Conservation (phyloP, 1,140 invertebrate species). For the Sycophaga agraensis region DNA sequence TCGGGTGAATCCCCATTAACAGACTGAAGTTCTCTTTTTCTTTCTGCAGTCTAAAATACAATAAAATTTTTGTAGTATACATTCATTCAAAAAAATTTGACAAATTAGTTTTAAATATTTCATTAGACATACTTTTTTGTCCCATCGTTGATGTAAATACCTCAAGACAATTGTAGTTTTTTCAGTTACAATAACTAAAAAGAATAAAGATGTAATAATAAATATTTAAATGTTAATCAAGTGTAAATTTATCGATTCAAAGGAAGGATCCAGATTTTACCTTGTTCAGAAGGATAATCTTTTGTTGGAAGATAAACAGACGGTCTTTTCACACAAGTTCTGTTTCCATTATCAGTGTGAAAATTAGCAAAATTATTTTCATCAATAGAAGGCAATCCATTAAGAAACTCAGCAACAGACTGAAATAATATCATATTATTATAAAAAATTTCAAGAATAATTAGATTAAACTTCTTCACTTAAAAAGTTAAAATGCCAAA, state of each 20-base stretch:
- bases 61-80: neutral
- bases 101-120: neutral
- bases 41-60: conserved; percentile 44
- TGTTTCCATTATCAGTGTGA: conserved; percentile 81
- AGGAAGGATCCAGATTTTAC: conserved; percentile 54
- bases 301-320: conserved; percentile 88
- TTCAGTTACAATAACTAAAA: conserved; percentile 90
- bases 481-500: no score
- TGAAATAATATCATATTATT: no score
- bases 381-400: conserved; percentile 86
- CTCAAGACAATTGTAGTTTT: conserved; percentile 90
- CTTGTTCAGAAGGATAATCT: conserved; percentile 86
- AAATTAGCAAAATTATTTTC: conserved; percentile 88
- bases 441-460: no score
- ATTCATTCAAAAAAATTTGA: neutral
- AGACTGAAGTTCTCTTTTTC: conserved; percentile 51
- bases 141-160: conserved; percentile 92
- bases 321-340: conserved; percentile 81
- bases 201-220: no score
- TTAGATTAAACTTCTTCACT: no score
- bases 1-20: conserved; percentile 49
- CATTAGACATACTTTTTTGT: conserved; percentile 72
- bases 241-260: neutral
- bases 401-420: conserved; percentile 85
- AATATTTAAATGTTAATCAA: conserved; percentile 22